Evolutionary conservation across 2,888 invertebrate genomes (phyloP), one percentile per base, ranked within the genome.

Genomic region (Scaptomyza reducta): DNA sequence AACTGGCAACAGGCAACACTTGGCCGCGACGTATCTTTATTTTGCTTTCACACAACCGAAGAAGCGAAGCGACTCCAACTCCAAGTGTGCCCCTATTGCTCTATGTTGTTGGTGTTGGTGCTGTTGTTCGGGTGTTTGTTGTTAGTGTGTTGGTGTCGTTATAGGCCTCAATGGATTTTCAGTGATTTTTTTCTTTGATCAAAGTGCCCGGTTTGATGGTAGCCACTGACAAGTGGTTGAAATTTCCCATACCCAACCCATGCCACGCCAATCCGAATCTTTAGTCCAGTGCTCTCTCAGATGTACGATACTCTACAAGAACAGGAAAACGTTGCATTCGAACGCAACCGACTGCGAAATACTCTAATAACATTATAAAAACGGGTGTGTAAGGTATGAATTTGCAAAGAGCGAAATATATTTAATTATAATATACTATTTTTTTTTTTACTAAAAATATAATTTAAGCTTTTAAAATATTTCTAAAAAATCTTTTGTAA

Each of bases 91-190:
- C 47, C 55, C 72, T 76, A 65, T 76, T 76, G 76, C 72, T 50
- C 53, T 73, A 14, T 60, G 42, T 14, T 31, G 40, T 33, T 33
- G 31, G 6, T 31, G 33, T 66, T 65, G 55, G 68, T 80, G 77
- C 86, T 77, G 87, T 35, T 59, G 40, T 57, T 46, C 38, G 53
- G 13, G 33, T 33, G 40, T 66, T 29, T 59, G 41, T 16, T 31
- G 42, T 38, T 58, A 51, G 29, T 66, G 42, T 16, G 40, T 66
- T 66, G 58, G 72, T 80, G 81, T 82, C 81, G 82, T 78, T 81
- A 84, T 87, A 81, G 87, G 81, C 77, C 80, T 87, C 86, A 86
- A 86, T 88, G 85, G 81, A 84, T 83, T 88, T 84, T 79, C 77
- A 70, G 80, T 78, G 86, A 79, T 72, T 71, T 74, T 85, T 79